Base-by-base conservation (phyloP, 2,113 vertebrate species). In the Hemichromis elongatus region DNA sequence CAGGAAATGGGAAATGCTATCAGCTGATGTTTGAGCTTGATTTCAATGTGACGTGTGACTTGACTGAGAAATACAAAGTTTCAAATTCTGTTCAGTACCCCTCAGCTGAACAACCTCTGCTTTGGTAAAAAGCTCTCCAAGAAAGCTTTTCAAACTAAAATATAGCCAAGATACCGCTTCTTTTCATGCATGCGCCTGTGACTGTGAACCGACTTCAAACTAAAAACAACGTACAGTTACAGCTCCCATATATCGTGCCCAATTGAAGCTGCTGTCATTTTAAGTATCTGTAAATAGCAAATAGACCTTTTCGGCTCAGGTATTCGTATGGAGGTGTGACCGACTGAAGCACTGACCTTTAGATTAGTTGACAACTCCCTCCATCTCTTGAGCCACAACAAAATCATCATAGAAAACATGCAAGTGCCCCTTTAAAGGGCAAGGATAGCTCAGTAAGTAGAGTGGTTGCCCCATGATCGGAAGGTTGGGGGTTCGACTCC, bases 181-280 rank as follows among this genome's bases (percentile, higher is more conserved):
- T 81, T 54, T 75, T n/a, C 0, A 75, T 3, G 11, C 1, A 0
- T 50, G 16, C 1, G 52, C 5, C 10, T 47, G 8, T 7, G 1
- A 26, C 5, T 33, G 33, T 14, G 55, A 12, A 52, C 28, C 42
- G 0, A 18, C 30, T 30, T 50, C 56, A 42, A 68, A 18, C 18
- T 11, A 4, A 13, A 79, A 79, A 55, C 14, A 42, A 56, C 9
- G 24, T 26, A 0, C 12, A n/a, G 16, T 47, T 63, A 12, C 26
- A 2, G 55, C 70, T 54, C 13, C 33, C 10, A 26, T 3, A 24
- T 11, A 1, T 5, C 12, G 26, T 35, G 24, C 9, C 45, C 9
- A 1, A 12, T 16, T 24, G 28, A 55, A 40, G 16, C 63, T 50
- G 30, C 81, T 7, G 16, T 24, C 35, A 52, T 37, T 79, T 66